Percentiles rank a stretch among this genome's conserved stretches.
Conservation (phyloP, 1,140 invertebrate genomes). For the Semibalanus balanoides region DNA sequence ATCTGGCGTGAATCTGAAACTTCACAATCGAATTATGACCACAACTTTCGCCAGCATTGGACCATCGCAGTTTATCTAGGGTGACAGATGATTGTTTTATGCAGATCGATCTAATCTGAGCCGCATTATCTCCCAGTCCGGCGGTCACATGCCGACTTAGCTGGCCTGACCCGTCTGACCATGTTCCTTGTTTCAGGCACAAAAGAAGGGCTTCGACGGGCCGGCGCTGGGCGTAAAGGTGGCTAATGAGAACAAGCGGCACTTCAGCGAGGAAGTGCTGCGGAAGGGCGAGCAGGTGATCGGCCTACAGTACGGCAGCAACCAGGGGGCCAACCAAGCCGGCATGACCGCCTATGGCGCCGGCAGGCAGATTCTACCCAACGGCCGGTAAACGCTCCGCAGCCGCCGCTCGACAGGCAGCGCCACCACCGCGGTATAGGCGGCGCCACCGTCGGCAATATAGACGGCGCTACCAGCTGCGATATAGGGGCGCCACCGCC, state of each 20-base stretch:
- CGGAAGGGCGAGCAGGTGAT: constrained; percentile 38
- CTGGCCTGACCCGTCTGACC: too few relatives aligned
- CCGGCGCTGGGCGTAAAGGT: constrained; percentile 40
- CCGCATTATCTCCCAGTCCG: too few relatives aligned
- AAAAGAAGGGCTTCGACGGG: constrained; percentile 36
- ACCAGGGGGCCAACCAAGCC: constrained; percentile 38
- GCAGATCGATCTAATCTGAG: too few relatives aligned
- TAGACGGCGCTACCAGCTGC: too few relatives aligned
- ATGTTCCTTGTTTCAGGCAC: constrained; percentile 28
- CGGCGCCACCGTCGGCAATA: neutral
- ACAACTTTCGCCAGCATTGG: too few relatives aligned
- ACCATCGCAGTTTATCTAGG: too few relatives aligned
- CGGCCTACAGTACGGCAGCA: constrained; percentile 37
- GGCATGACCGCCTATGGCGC: constrained; percentile 43
- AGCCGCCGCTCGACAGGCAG: too few relatives aligned
- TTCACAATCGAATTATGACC: too few relatives aligned
- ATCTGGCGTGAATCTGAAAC: too few relatives aligned
- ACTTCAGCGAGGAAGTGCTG: constrained; percentile 34
- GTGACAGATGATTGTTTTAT: too few relatives aligned
- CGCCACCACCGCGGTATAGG: neutral
- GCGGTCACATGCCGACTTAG: too few relatives aligned
- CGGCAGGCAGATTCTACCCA: constrained; percentile 35
- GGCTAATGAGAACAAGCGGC: constrained; percentile 36
- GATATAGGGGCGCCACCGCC: too few relatives aligned
- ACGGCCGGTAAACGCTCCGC: neutral